A percentile compares a stretch with the other conserved stretches of the same genome.
phyloP scores from a whole-genome alignment of 2,113 vertebrate genomes.

The Corynorhinus townsendii region DNA sequence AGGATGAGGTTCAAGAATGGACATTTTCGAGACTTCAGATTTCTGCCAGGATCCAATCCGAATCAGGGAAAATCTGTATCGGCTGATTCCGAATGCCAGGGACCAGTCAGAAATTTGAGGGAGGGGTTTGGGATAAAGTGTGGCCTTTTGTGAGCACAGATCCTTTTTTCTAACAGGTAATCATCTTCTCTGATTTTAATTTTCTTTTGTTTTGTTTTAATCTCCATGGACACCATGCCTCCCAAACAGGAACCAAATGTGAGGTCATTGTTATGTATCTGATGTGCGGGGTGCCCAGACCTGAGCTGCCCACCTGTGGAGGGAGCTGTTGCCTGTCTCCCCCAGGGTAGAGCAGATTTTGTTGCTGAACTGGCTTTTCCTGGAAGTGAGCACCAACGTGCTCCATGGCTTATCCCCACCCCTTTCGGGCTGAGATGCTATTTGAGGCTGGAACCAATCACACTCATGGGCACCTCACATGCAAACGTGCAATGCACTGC shows the following conservation, averaged over 20 bases:
- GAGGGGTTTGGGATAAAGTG: neutral
- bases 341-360: neutral
- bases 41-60: slow-evolving; percentile 67
- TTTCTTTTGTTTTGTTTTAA: neutral
- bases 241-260: neutral
- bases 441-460: neutral
- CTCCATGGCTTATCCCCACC: neutral
- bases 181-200: neutral
- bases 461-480: no score
- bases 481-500: neutral
- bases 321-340: neutral
- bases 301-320: neutral
- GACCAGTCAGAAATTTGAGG: slow-evolving; percentile 55
- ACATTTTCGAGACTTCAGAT: slow-evolving; percentile 69
- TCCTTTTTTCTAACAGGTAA: neutral
- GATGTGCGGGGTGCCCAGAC: neutral
- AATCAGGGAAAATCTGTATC: slow-evolving; percentile 55
- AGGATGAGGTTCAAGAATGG: slow-evolving; percentile 76
- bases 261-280: neutral
- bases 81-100: slow-evolving; percentile 63
- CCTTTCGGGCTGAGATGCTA: neutral
- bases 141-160: neutral
- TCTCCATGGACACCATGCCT: neutral
- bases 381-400: neutral
- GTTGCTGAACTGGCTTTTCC: neutral